Evolutionary conservation across 2,797 vertebrate species (phyloP), one percentile per base, ranked within the genome.

Genomic region (Artibeus lituratus): DNA sequence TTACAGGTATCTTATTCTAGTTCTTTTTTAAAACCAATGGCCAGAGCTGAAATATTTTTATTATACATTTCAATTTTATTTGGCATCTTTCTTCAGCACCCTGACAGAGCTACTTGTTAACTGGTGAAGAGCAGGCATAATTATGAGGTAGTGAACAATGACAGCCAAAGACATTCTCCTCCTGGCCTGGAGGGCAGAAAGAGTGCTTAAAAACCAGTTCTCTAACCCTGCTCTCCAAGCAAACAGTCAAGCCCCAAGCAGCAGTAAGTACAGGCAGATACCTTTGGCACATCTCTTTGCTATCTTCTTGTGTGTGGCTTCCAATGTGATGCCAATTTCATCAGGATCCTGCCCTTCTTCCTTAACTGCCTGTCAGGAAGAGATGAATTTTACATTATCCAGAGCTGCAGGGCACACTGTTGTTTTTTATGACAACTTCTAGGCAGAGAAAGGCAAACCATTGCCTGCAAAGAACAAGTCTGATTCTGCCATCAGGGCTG

Each of bases 261-360:
- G 84, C 74, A 72, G 0, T 0, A 44, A 42, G 0, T 3, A 72
- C n/a, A 85, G 4, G 42, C 11, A 37, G n/a, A 42, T 98, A 99
- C 99, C 99, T 99, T 99, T 99, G n/a, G 98, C 92, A 29, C 96
- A 96, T 87, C 99, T 98, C 97, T 99, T 99, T 1, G 99, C 92
- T 0, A 98, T 88, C 97, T 98, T 99, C 98, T 99, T 99, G 22
- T 97, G 96, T 0, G 97, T 62, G 47, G 97, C 97, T 49, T 99
- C 99, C 2, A 98, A 97, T 5, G 96, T 70, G 57, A 99, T 70
- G 5, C 98, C 95, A 32, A 99, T 98, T 96, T 99, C 99, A 83
- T 99, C 99, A 7, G 99, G 99, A 97, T 99, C 99, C 1, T 99
- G 99, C 5, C 99, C 99, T 96, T 99, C 99, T 22, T 99, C 99